These are phyloP conservation scores for Coremacera marginata DNA, from an alignment of 2,888 invertebrate species.

Conservation along the genomic window DNA sequence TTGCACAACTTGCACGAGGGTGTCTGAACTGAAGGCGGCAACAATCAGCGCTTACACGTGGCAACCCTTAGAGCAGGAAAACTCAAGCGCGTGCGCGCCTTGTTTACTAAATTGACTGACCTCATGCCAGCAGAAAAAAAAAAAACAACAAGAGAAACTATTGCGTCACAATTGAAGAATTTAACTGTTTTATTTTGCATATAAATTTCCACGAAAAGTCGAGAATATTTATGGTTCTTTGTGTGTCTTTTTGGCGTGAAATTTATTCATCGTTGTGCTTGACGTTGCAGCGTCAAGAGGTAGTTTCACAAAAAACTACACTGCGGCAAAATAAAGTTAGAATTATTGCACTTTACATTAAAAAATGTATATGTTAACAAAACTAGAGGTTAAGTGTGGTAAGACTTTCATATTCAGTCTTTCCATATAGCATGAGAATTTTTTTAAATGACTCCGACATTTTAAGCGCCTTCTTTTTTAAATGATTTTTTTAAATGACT, in stretches of 20 bases:
- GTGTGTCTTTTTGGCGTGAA: slow-evolving; percentile 38
- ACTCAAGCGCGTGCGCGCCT: not conserved
- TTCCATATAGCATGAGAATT: too few species aligned
- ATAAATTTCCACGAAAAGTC: slow-evolving; percentile 12
- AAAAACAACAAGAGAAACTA: not conserved
- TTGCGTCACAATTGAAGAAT: not conserved
- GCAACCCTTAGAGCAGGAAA: slow-evolving; percentile 25
- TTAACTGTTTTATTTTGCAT: not conserved
- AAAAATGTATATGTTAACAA: too few species aligned
- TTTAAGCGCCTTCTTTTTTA: too few species aligned
- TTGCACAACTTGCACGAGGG: slow-evolving; percentile 35
- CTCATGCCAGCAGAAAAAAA: not conserved
- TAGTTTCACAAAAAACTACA: slow-evolving; percentile 17
- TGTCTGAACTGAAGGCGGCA: not conserved
- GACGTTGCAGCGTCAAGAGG: not conserved
- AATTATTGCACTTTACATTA: too few species aligned
- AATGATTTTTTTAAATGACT: too few species aligned
- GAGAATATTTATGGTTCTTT: not conserved
- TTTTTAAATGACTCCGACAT: too few species aligned
- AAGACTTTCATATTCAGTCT: too few species aligned
- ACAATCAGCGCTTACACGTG: slow-evolving; percentile 16
- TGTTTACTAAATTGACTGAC: not conserved
- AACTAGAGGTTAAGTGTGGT: too few species aligned
- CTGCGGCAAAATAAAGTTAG: not conserved
- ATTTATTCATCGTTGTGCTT: slow-evolving; percentile 47